These are phyloP conservation scores for Callimorpha dominula DNA, from an alignment of 2,888 invertebrate species.

Conservation along the genomic window DNA sequence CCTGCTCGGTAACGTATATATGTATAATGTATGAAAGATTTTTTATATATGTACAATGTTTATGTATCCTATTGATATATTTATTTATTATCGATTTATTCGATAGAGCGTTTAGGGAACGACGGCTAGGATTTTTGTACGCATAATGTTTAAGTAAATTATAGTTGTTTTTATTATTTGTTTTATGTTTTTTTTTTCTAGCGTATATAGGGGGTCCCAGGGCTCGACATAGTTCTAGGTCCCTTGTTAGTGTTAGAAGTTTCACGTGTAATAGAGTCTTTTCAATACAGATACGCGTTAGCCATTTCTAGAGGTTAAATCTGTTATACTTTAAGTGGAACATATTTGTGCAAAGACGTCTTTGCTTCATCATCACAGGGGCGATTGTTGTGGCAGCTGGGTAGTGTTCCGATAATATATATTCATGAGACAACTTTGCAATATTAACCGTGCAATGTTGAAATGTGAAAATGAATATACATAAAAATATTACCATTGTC, in stretches of 20 bases:
- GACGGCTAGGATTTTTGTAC: slow-evolving; percentile 82
- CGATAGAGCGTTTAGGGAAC: slow-evolving; percentile 71
- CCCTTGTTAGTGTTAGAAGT: slow-evolving; percentile 70
- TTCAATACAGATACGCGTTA: slow-evolving; percentile 60
- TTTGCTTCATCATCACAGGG: slow-evolving; percentile 62
- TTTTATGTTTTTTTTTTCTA: slow-evolving; percentile 71
- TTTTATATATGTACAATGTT: slow-evolving; percentile 82
- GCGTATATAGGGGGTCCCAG: slow-evolving; percentile 66
- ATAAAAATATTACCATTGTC: background rate
- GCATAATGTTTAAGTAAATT: slow-evolving; percentile 86
- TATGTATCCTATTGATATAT: slow-evolving; percentile 82
- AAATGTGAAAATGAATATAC: background rate
- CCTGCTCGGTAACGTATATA: slow-evolving; percentile 71
- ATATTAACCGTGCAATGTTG: background rate
- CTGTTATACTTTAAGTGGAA: slow-evolving; percentile 68
- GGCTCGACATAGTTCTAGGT: slow-evolving; percentile 67
- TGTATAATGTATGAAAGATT: slow-evolving; percentile 75
- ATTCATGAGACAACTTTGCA: slow-evolving; percentile 29
- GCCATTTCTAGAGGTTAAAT: slow-evolving; percentile 75
- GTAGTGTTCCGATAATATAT: slow-evolving; percentile 22
- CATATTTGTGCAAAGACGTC: slow-evolving; percentile 48
- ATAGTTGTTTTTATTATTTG: slow-evolving; percentile 84
- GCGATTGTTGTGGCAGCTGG: slow-evolving; percentile 57
- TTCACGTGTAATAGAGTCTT: slow-evolving; percentile 70
- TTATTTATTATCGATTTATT: slow-evolving; percentile 79